phyloP scores from a whole-genome alignment of 2,113 vertebrate genomes.

The Meleagris gallopavo region DNA sequence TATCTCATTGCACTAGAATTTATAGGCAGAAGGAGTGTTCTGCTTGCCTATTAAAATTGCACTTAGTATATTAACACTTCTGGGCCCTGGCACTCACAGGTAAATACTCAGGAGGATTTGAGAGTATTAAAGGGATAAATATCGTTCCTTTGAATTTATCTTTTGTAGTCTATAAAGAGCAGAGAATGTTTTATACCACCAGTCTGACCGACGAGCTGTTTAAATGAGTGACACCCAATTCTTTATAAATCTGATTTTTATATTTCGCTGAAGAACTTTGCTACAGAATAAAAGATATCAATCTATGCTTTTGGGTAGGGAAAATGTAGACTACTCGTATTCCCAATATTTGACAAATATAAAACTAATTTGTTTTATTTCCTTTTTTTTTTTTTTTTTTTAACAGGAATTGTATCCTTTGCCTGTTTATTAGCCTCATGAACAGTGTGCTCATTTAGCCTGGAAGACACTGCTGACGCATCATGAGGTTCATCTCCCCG shows the following conservation, averaged over 20 bases:
- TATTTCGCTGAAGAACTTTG: neutral
- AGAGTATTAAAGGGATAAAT: neutral
- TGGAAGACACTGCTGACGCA: slow-evolving; percentile 39
- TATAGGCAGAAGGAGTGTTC: slow-evolving; percentile 19
- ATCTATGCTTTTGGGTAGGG: neutral
- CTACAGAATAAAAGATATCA: neutral
- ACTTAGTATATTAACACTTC: slow-evolving; percentile 20
- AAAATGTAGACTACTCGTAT: neutral
- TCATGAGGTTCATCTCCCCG: slow-evolving; percentile 34
- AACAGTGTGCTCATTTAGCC: slow-evolving; percentile 56
- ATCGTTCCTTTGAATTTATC: neutral
- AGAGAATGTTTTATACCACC: neutral
- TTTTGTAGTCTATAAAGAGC: neutral
- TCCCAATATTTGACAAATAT: neutral
- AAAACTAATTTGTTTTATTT: neutral
- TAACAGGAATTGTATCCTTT: neutral
- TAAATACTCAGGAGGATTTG: slow-evolving; percentile 19
- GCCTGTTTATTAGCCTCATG: slow-evolving; percentile 59
- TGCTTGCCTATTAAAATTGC: slow-evolving; percentile 45
- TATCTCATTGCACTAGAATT: slow-evolving; percentile 41
- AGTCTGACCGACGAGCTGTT: neutral
- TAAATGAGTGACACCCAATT: neutral
- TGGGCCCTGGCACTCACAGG: neutral
- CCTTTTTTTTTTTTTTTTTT: no score
- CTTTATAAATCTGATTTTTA: neutral